Percentiles rank a stretch among this genome's conserved stretches.
Evolutionary conservation across 2,888 invertebrate genomes (phyloP).

Genomic region (Holacanthella duospinosa): DNA sequence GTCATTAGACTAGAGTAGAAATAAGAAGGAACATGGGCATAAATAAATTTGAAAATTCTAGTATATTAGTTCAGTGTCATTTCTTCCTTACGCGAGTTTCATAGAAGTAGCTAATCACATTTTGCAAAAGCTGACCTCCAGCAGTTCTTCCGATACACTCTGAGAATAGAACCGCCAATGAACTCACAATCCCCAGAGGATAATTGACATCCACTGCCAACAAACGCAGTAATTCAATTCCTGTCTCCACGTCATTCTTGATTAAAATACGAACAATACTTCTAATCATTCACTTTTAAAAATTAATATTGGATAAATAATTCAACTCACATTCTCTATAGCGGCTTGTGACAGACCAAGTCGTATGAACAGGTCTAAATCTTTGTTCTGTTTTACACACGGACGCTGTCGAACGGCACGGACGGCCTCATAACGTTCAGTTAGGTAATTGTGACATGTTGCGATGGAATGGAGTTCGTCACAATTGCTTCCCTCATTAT

Average conservation of each 20-base stretch:
- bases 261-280: background rate
- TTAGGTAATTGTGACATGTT: background rate
- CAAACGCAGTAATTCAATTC: background rate
- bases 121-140: too few relatives aligned
- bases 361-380: background rate
- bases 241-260: background rate
- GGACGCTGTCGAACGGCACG: background rate
- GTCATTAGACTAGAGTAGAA: constrained; percentile 33
- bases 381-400: background rate
- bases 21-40: constrained; percentile 2
- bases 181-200: background rate
- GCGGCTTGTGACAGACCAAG: background rate
- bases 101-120: too few relatives aligned
- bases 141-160: too few relatives aligned
- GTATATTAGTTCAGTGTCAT: too few relatives aligned
- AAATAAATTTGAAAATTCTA: background rate
- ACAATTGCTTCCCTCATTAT: background rate
- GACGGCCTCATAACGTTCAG: background rate
- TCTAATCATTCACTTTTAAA: too few relatives aligned
- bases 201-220: background rate
- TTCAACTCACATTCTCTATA: background rate
- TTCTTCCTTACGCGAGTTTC: background rate
- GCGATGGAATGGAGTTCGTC: background rate
- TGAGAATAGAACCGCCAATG: too few relatives aligned
- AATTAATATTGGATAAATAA: too few relatives aligned